These are phyloP conservation scores for Aphaenogaster ashmeadi DNA, from an alignment of 1,140 invertebrate species.

Conservation along the genomic window DNA sequence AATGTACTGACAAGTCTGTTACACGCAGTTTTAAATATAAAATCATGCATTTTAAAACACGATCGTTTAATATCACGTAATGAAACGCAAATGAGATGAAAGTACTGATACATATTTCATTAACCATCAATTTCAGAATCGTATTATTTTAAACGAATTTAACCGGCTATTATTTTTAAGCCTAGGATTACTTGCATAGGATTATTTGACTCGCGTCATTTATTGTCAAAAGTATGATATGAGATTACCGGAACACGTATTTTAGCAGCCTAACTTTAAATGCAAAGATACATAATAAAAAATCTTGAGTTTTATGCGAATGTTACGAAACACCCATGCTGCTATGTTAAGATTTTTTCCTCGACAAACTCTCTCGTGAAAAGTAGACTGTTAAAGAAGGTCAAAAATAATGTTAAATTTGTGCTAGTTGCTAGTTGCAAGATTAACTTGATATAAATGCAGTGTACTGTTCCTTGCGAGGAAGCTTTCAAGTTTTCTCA, in stretches of 20 bases:
- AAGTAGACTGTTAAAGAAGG: constrained; percentile 23
- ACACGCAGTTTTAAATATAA: constrained; percentile 26
- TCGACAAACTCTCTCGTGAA: neutral
- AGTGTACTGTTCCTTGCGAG: constrained; percentile 3
- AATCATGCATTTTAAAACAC: constrained; percentile 12
- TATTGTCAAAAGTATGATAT: constrained; percentile 28
- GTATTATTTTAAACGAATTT: constrained; percentile 10
- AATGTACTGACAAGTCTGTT: constrained; percentile 24
- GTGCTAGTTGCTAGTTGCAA: constrained; percentile 13
- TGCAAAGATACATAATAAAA: neutral
- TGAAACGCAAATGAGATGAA: constrained; percentile 22
- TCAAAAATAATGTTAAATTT: constrained; percentile 42
- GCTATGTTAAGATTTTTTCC: neutral
- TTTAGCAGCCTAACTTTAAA: neutral
- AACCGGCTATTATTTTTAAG: neutral
- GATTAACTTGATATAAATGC: constrained; percentile 43
- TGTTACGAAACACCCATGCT: neutral
- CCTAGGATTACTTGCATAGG: neutral
- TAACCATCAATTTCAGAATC: neutral
- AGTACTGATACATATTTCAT: constrained; percentile 11
- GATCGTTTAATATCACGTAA: constrained; percentile 22
- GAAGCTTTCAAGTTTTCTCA: constrained; percentile 40
- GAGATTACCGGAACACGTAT: neutral
- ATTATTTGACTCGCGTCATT: neutral
- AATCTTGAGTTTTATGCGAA: neutral